A percentile compares a stretch with the other conserved stretches of the same genome.
Conservation (phyloP, 1,140 invertebrate genomes). For the Drosophila teissieri region DNA sequence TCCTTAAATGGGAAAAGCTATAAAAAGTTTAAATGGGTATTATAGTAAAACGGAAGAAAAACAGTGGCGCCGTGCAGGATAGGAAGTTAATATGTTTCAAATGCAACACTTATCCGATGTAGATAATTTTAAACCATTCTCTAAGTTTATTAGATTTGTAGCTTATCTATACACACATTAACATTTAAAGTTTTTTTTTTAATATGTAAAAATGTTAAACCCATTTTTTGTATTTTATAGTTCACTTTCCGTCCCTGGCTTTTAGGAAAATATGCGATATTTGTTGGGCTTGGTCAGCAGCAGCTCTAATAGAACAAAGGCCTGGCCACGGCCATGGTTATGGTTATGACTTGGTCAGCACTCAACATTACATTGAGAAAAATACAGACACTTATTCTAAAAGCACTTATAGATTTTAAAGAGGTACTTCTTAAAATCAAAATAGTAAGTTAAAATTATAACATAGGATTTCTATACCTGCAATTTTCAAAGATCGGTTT, state of each 20-base stretch:
- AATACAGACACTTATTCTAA: no score
- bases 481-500: no score
- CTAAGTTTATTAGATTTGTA: no score
- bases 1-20: slow-evolving; percentile 29
- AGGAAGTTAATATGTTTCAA: no score
- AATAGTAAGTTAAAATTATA: background rate
- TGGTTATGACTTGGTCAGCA: slow-evolving; percentile 60
- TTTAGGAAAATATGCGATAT: slow-evolving; percentile 65
- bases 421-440: no score
- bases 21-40: background rate
- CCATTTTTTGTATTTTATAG: background rate
- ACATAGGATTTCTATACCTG: no score
- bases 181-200: background rate
- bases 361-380: slow-evolving; percentile 34
- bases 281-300: slow-evolving; percentile 72
- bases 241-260: slow-evolving; percentile 51
- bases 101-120: no score
- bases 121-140: no score
- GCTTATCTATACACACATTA: no score
- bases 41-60: background rate
- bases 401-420: no score
- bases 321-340: slow-evolving; percentile 65
- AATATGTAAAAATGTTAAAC: background rate
- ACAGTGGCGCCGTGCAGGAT: background rate
- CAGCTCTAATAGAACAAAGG: slow-evolving; percentile 70